Percentiles rank a stretch among this genome's conserved stretches.
These are phyloP conservation scores for Caenorhabditis tropicalis DNA, from an alignment of 1,140 invertebrate genomes.

Conservation along the genomic window DNA sequence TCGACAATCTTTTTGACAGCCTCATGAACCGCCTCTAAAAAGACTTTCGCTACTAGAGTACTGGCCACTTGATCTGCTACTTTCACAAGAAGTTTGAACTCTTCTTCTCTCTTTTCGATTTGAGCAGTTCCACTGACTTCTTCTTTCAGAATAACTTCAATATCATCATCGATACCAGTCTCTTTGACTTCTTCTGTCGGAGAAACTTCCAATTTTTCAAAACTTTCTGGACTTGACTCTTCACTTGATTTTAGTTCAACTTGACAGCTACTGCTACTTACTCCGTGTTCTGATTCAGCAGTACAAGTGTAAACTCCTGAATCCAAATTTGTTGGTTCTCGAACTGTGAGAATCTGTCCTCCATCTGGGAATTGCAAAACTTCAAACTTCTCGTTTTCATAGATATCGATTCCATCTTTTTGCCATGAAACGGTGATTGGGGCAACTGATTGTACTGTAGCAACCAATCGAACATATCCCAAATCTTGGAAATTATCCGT, in stretches of 20 bases:
- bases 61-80: conserved; percentile 67
- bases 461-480: conserved; percentile 44
- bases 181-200: background rate
- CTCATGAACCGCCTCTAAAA: conserved; percentile 66
- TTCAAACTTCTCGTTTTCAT: conserved; percentile 46
- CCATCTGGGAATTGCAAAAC: conserved; percentile 49
- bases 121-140: conserved; percentile 43
- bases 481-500: conserved; percentile 45
- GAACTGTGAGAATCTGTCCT: conserved; percentile 52
- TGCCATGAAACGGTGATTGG: conserved; percentile 45
- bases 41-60: conserved; percentile 65
- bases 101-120: conserved; percentile 58
- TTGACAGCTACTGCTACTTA: conserved; percentile 45
- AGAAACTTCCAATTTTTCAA: background rate
- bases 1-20: conserved; percentile 50
- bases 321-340: background rate
- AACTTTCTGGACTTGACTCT: conserved; percentile 12
- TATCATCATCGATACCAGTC: conserved; percentile 43
- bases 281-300: conserved; percentile 51
- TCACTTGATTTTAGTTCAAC: conserved; percentile 8
- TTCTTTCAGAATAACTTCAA: conserved; percentile 40
- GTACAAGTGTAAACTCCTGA: conserved; percentile 50
- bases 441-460: conserved; percentile 28
- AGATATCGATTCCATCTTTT: conserved; percentile 31
- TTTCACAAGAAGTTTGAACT: conserved; percentile 67